Percentiles rank a stretch among this genome's conserved stretches.
Evolutionary conservation across 1,140 invertebrate genomes (phyloP).

Genomic region (Pseudomyrmex dendroicus): DNA sequence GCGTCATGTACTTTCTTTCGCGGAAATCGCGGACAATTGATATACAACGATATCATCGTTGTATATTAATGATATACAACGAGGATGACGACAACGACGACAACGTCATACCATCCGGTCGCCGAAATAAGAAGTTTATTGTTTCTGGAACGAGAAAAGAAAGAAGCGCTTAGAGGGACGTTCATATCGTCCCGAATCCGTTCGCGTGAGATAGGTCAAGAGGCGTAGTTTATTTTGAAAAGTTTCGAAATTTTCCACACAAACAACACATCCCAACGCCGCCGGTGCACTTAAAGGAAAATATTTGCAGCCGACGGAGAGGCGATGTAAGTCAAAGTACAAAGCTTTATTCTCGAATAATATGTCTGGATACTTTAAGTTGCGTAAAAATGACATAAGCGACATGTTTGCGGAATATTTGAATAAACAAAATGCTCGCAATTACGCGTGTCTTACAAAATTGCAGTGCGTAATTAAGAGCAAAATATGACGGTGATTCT

Average conservation of each 20-base stretch:
- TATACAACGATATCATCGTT: constrained; percentile 19
- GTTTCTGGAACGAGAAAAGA: constrained; percentile 70
- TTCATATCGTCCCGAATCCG: constrained; percentile 52
- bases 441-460: too few relatives aligned
- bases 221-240: constrained; percentile 74
- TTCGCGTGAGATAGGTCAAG: constrained; percentile 76
- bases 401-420: background rate
- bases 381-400: background rate
- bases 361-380: background rate
- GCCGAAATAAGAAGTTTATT: constrained; percentile 74
- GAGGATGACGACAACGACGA: constrained; percentile 8
- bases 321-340: constrained; percentile 30
- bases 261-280: constrained; percentile 67
- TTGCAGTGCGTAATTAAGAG: too few relatives aligned
- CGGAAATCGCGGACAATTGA: background rate
- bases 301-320: constrained; percentile 36
- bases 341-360: constrained; percentile 17
- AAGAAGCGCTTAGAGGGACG: constrained; percentile 28
- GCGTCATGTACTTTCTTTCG: constrained; percentile 67
- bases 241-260: constrained; percentile 70
- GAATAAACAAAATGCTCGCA: background rate
- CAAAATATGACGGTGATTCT: too few relatives aligned
- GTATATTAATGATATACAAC: too few relatives aligned
- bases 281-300: constrained; percentile 27
- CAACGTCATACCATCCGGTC: background rate